A percentile compares a stretch with the other conserved stretches of the same genome.
Evolutionary conservation across 2,113 vertebrate genomes (phyloP).

Genomic region (Tenebrosternarchus preto): DNA sequence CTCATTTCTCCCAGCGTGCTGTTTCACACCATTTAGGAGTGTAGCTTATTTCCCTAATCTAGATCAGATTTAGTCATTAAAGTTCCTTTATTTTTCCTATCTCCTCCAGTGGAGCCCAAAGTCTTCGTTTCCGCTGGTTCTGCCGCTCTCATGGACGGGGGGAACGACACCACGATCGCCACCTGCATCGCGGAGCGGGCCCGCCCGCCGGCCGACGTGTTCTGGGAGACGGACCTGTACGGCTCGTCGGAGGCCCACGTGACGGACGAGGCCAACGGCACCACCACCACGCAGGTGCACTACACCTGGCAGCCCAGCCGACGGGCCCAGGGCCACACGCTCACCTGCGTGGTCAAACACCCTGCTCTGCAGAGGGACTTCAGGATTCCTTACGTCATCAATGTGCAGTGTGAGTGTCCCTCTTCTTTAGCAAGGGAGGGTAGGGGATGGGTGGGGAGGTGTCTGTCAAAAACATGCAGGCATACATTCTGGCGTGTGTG

Average conservation of each 20-base stretch:
- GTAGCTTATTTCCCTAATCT: neutral
- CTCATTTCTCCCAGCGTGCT: neutral
- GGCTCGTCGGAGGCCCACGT: constrained; percentile 84
- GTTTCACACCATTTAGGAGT: neutral
- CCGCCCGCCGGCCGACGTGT: constrained; percentile 87
- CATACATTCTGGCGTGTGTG: neutral
- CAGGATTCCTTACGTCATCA: constrained; percentile 84
- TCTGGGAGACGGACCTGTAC: constrained; percentile 88
- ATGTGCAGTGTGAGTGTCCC: constrained; percentile 88
- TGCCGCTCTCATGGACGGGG: constrained; percentile 86
- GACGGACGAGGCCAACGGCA: constrained; percentile 85
- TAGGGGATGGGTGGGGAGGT: neutral
- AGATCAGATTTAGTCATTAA: neutral
- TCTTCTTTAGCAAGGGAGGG: no score
- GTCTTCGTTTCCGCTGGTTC: constrained; percentile 88
- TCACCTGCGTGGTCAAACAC: constrained; percentile 91
- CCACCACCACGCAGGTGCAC: constrained; percentile 85
- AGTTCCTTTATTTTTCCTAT: neutral
- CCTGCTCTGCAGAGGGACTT: constrained; percentile 87
- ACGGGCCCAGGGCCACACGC: constrained; percentile 84
- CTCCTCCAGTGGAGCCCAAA: constrained; percentile 87
- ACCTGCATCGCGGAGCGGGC: constrained; percentile 90
- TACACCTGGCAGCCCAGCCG: constrained; percentile 88
- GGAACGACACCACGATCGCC: constrained; percentile 88
- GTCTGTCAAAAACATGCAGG: neutral